Base-by-base conservation (phyloP, 2,113 vertebrate genomes). In the Callithrix jacchus region DNA sequence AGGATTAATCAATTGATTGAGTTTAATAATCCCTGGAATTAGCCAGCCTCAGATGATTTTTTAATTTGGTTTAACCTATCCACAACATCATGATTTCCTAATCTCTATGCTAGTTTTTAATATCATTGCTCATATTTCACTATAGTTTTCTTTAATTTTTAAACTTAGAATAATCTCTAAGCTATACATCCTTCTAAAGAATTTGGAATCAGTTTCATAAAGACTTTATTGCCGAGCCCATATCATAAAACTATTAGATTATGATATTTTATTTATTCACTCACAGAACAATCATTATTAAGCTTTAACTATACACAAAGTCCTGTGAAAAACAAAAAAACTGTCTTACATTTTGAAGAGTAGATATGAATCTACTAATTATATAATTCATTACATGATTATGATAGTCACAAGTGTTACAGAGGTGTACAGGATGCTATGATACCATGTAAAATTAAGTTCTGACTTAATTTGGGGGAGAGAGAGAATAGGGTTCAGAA, bases 101-200 rank as follows among this genome's bases (percentile, higher is more conserved):
- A 42, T 20, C 37, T 84, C 17, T 42, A 56, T 40, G 40, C 8
- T 79, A 85, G 30, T 56, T 91, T 93, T 94, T 27, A 76, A 81
- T 68, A 25, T 52, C 20, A n/a, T 21, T 64, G 61, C 87, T 89
- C n/a, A 71, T 20, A 74, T 42, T 84, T 71, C 77, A 81, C 5
- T 30, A 91, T 4, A 42, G 30, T 49, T 70, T 77, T 96, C 94
- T 93, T 93, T 20, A 89, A 17, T 58, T 40, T 18, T 47, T 93
- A 56, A 92, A 84, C 58, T 54, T 89, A 87, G 92, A 96, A 90
- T 88, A 42, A 81, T 47, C 42, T 52, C 3, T 52, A 37, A 32
- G 92, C n/a, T 83, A 92, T 91, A 52, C 35, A 94, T 80, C 23
- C 54, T 87, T 61, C 68, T 77, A 93, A 1, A 91, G 52, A 95